Conservation (phyloP, 2,113 vertebrate genomes). For the Myiagra hebetior region DNA sequence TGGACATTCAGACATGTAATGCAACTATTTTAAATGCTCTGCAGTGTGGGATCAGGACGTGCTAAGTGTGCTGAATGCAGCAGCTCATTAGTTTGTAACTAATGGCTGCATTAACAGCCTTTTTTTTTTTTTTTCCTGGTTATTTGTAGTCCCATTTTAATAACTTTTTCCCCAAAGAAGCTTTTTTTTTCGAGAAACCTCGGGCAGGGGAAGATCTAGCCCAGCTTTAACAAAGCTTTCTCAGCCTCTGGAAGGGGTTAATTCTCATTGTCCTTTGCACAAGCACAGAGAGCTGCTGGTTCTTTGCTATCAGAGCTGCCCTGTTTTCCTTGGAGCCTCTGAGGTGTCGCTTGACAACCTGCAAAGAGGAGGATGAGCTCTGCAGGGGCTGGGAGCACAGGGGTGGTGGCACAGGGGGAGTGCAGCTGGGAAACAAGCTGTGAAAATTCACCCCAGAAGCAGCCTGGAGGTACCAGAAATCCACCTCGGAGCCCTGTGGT, state of each 20-base stretch:
- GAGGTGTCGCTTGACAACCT: not conserved
- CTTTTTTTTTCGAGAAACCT: too few relatives aligned
- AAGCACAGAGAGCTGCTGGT: not conserved
- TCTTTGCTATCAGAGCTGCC: not conserved
- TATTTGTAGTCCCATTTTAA: too few relatives aligned
- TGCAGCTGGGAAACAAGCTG: not conserved
- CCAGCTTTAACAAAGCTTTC: not conserved
- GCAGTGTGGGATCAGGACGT: rapidly evolving
- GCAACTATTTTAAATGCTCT: not conserved
- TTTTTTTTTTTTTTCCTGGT: too few relatives aligned
- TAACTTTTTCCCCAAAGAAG: too few relatives aligned
- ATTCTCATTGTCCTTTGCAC: not conserved
- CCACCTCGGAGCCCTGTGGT: rapidly evolving
- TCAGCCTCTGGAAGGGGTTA: not conserved
- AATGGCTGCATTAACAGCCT: not conserved
- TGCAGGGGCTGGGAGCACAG: not conserved
- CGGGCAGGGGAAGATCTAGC: not conserved
- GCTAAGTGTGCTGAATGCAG: not conserved
- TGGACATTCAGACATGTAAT: not conserved
- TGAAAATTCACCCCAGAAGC: not conserved
- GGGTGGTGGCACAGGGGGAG: not conserved
- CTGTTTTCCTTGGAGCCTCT: not conserved
- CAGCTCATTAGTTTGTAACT: not conserved
- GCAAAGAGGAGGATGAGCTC: not conserved
- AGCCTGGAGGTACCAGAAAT: not conserved